Evolutionary conservation across 2,888 invertebrate genomes (phyloP).

Genomic region (Oasisia sp.): DNA sequence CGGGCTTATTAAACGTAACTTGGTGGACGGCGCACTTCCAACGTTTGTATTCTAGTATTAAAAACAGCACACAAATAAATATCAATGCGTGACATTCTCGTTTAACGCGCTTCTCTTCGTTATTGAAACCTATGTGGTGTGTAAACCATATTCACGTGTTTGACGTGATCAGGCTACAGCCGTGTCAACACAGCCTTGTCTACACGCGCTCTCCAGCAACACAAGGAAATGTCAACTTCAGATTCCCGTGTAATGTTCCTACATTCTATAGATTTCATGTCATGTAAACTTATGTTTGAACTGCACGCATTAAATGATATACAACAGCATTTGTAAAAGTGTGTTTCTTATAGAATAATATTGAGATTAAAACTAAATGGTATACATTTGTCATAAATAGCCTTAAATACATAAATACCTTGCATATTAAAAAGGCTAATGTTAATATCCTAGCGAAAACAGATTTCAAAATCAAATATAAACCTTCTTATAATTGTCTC

Average conservation of each 20-base stretch:
- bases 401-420: not conserved
- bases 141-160: not conserved
- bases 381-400: not conserved
- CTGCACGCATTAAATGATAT: not conserved
- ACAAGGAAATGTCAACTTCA: not conserved
- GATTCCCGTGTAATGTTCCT: not conserved
- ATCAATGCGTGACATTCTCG: not conserved
- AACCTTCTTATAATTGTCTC: slow-evolving; percentile 8
- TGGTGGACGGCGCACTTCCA: not conserved
- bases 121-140: not conserved
- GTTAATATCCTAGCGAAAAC: slow-evolving; percentile 13
- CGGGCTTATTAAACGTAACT: slow-evolving; percentile 14
- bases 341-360: not conserved
- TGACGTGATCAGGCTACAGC: not conserved
- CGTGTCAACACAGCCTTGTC: not conserved
- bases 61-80: not conserved
- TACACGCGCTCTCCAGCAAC: not conserved
- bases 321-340: not conserved
- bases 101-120: not conserved
- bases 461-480: slow-evolving; percentile 18
- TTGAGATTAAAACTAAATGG: not conserved
- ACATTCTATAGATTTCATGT: not conserved
- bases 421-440: not conserved
- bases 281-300: not conserved
- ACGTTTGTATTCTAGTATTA: not conserved